Conservation (phyloP, 2,797 vertebrate genomes). For the Oreochromis grahami region DNA sequence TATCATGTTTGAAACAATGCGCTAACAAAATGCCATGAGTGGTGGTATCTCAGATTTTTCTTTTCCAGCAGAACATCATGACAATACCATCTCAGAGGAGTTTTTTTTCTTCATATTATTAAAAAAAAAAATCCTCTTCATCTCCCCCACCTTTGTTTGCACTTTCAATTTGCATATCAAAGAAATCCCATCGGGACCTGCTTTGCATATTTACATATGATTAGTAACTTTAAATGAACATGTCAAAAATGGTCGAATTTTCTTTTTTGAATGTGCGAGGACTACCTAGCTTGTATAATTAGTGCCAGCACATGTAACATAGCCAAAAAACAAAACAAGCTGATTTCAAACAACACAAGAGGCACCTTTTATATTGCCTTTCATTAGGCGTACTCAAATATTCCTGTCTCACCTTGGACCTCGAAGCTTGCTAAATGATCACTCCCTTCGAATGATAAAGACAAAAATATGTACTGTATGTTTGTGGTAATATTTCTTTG, state of each 20-base stretch:
- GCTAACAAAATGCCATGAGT: conserved; percentile 11
- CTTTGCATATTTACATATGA: conserved; percentile 83
- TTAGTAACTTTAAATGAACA: conserved; percentile 82
- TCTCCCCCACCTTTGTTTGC: conserved; percentile 77
- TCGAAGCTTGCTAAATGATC: conserved; percentile 66
- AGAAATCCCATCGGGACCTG: conserved; percentile 73
- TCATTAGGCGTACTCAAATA: conserved; percentile 75
- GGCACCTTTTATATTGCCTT: conserved; percentile 73
- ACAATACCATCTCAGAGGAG: conserved; percentile 47
- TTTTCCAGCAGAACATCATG: conserved; percentile 31
- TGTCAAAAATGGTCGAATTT: conserved; percentile 77
- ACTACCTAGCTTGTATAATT: conserved; percentile 75
- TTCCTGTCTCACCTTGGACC: conserved; percentile 71
- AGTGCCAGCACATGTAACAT: conserved; percentile 72
- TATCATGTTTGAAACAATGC: background rate
- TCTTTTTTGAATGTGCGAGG: conserved; percentile 63
- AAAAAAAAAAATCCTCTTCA: conserved; percentile 31
- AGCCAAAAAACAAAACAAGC: conserved; percentile 67
- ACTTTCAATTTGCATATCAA: conserved; percentile 79
- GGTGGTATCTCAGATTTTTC: conserved; percentile 17
- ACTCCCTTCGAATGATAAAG: conserved; percentile 66
- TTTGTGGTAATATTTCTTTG: conserved; percentile 69
- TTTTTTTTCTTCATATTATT: conserved; percentile 14
- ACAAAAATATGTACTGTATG: conserved; percentile 70
- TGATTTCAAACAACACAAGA: conserved; percentile 71